Base-by-base conservation (phyloP, 1,140 invertebrate genomes). In the Xylocopa sonorina region DNA sequence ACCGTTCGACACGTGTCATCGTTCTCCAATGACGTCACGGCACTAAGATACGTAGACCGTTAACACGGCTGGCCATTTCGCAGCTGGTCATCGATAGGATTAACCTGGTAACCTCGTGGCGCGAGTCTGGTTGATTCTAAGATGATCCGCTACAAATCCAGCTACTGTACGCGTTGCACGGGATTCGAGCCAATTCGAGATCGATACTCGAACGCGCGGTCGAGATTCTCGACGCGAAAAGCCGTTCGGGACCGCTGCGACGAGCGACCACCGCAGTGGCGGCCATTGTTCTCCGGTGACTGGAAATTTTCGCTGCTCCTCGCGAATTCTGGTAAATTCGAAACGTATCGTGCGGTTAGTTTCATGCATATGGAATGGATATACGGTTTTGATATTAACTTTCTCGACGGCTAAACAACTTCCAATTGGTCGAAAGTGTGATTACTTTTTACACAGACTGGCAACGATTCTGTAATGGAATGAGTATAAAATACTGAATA, bases 141-240 rank as follows among this genome's bases (percentile, higher is more conserved):
- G 67, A 71, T 57, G 69, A 60, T n/a, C 55, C 43, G 21, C 62
- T 72, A 38, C 69, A 50, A 73, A 73, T 50, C 69, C 57, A 46
- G 12, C 32, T 57, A 53, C 16, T 29, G 50, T 50, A 6, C 41
- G 29, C 32, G 57, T 73, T 48, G n/a, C 57, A 7, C 29, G 29
- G 27, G 29, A 24, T 62, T 73, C 32, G 32, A 50, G 43, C n/a
- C 43, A 34, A 38, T n/a, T 27, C 69, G 53, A 27, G 32, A 73
- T 73, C 43, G 55, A 72, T 72, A 71, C 68, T 4, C 38, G n/a
- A n/a, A n/a, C n/a, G n/a, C n/a, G n/a, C n/a, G n/a, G n/a, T n/a
- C 66, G 12, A 68, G 32, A 51, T 29, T 21, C 48, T 41, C 32
- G 4, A 1, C 9, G 0, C 3, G 12, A 10, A 51, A 34, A 34